A percentile compares a stretch with the other conserved stretches of the same genome.
These are phyloP conservation scores for Mormoops blainvillei DNA, from an alignment of 2,113 vertebrate genomes.

Conservation along the genomic window DNA sequence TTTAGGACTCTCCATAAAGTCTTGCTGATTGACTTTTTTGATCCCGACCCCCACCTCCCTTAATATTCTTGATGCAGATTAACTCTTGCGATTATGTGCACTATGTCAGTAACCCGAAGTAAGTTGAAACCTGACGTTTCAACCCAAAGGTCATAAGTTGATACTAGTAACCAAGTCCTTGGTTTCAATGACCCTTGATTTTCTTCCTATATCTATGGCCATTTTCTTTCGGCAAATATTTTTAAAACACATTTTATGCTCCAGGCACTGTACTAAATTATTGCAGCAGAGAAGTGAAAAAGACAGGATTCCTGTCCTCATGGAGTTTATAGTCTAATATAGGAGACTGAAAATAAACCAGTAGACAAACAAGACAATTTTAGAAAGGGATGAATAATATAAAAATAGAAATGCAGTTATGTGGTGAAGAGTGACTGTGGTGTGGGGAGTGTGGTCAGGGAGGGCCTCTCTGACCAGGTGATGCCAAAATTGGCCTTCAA, in stretches of 20 bases:
- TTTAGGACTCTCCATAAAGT: neutral
- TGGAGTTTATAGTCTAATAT: neutral
- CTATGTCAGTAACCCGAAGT: neutral
- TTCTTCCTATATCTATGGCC: neutral
- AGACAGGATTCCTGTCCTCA: neutral
- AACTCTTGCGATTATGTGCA: neutral
- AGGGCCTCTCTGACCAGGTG: neutral
- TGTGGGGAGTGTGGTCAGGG: neutral
- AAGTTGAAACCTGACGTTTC: neutral
- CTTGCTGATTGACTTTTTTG: neutral
- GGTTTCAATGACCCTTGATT: neutral
- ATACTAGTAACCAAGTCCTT: neutral
- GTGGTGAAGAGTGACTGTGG: neutral
- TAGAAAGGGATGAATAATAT: neutral
- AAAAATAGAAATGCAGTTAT: neutral
- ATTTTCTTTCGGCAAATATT: neutral
- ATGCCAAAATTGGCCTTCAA: neutral
- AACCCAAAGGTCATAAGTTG: neutral
- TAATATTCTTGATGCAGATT: neutral
- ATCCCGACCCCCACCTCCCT: neutral
- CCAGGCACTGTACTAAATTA: neutral
- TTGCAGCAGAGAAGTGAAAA: neutral
- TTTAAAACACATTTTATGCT: slow-evolving; percentile 20
- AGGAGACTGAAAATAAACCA: neutral
- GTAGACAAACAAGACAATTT: neutral